phyloP scores from a whole-genome alignment of 2,113 vertebrate genomes.

The Hypomesus transpacificus region DNA sequence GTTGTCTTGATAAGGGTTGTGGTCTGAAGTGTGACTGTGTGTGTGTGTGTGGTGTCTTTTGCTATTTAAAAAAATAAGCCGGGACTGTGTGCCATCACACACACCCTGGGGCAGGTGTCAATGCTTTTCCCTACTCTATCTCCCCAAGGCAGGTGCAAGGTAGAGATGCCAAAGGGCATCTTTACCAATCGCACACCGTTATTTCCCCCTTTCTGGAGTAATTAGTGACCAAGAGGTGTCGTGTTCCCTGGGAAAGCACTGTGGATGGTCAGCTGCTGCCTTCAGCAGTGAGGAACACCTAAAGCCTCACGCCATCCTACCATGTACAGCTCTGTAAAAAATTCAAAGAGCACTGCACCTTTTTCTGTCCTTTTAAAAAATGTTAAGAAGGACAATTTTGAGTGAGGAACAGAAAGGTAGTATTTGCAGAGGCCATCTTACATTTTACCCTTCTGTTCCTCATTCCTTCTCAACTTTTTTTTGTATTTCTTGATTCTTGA shows the following conservation, averaged over 20 bases:
- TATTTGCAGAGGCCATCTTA: too few relatives aligned
- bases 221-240: neutral
- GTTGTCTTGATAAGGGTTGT: neutral
- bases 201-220: neutral
- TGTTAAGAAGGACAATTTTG: too few relatives aligned
- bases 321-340: too few relatives aligned
- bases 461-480: too few relatives aligned
- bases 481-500: too few relatives aligned
- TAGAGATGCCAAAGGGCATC: neutral
- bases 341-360: too few relatives aligned
- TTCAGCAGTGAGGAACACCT: neutral
- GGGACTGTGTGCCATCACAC: neutral
- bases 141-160: neutral
- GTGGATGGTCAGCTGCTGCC: neutral
- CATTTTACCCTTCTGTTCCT: too few relatives aligned
- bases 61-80: neutral
- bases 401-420: too few relatives aligned
- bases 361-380: too few relatives aligned
- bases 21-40: conserved; percentile 5
- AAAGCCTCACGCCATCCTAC: too few relatives aligned
- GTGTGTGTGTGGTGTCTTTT: conserved; percentile 10
- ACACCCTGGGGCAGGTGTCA: neutral
- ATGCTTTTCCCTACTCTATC: neutral
- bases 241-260: neutral
- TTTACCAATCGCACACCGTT: neutral